Base-by-base conservation (phyloP, 2,797 vertebrate species). In the Zalophus californianus region DNA sequence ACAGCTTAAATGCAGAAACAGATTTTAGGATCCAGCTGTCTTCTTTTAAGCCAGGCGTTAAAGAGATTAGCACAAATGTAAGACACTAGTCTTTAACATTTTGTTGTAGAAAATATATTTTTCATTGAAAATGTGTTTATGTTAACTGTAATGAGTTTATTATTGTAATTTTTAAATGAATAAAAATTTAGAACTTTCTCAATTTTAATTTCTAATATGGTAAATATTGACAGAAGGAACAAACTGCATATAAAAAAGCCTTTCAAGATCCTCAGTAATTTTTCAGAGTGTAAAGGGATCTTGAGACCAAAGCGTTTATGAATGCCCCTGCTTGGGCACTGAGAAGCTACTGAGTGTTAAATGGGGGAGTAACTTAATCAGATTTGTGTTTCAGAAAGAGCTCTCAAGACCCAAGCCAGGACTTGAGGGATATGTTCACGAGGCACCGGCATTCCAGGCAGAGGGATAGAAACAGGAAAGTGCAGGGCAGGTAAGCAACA, bases 61-160 rank as follows among this genome's bases (percentile, higher is more conserved):
- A 87, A 80, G 52, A 96, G 27, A 87, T 73, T 90, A 85, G 32
- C 78, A 87, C 93, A 90, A 90, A 94, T 75, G 38, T 87, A 27
- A 60, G 85, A 84, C 20, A 68, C 27, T 9, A 50, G 56, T 92
- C 50, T 87, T 80, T 86, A 64, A 66, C 72, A 80, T 90, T 78
- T 95, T 90, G 18, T 68, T 72, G 73, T 35, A 64, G 60, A 79
- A 97, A 97, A 92, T 35, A 50, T 79, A 25, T 41, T 77, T 96
- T 95, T 70, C 50, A 84, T 58, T 90, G 52, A 78, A 86, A 82
- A 82, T n/a, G 18, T 35, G 21, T 41, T 84, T 83, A 44, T 48
- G 29, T 80, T 85, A 79, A 60, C 60, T 50, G 16, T 78, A 85
- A 64, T 85, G 29, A 10, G 4, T 56, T 88, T 89, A 44, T 90